Evolutionary conservation across 1,140 invertebrate species (phyloP).

Genomic region (Meloidogyne exigua): DNA sequence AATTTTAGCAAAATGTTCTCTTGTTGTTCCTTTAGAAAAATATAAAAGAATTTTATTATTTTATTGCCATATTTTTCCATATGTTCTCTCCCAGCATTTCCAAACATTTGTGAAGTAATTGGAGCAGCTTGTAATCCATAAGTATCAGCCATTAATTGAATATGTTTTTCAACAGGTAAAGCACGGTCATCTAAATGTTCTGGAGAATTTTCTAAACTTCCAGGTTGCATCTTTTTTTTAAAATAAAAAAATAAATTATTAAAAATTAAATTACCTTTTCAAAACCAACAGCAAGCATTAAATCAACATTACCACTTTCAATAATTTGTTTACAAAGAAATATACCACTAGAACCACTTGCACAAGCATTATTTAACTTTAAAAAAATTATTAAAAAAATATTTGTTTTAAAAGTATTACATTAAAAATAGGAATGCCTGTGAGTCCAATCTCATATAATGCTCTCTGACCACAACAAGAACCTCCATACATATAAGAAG

Average conservation of each 20-base stretch:
- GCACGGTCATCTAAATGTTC: conserved; percentile 73
- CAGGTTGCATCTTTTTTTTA: conserved; percentile 76
- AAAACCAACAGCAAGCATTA: conserved; percentile 88
- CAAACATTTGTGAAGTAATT: conserved; percentile 41
- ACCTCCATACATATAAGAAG: conserved; percentile 93
- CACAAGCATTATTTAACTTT: conserved; percentile 85
- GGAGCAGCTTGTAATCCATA: conserved; percentile 70
- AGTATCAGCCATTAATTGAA: conserved; percentile 77
- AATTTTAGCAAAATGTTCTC: conserved; percentile 91
- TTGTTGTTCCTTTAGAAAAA: conserved; percentile 72
- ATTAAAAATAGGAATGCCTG: conserved; percentile 94
- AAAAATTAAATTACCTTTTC: conserved; percentile 71
- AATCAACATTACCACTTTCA: conserved; percentile 74
- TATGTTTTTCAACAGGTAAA: conserved; percentile 88
- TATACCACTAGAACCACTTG: conserved; percentile 88
- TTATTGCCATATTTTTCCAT: conserved; percentile 83
- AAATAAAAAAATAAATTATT: not conserved
- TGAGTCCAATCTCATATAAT: conserved; percentile 89
- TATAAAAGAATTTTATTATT: not conserved
- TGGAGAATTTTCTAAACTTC: conserved; percentile 77
- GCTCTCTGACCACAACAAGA: conserved; percentile 91
- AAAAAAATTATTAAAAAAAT: not conserved
- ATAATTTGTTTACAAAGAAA: conserved; percentile 85
- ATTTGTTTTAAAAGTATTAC: conserved; percentile 64
- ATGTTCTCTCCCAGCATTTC: conserved; percentile 87